Evolutionary conservation across 2,113 vertebrate species (phyloP).

Genomic region (Equus przewalskii): DNA sequence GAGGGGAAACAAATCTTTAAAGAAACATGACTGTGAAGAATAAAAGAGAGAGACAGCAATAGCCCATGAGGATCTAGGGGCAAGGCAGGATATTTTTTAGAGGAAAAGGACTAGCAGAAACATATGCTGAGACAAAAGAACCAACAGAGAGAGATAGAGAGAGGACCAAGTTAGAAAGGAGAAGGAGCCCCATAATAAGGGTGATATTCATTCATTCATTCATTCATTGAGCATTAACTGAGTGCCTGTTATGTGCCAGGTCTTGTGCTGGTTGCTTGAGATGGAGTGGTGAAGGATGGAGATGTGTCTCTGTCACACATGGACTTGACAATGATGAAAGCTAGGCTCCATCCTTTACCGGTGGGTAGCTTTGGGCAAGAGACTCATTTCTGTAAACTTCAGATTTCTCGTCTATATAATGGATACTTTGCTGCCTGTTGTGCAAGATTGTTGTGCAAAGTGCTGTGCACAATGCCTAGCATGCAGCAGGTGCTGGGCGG

Average conservation of each 20-base stretch:
- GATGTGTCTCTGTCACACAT: rapidly evolving
- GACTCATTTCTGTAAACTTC: not conserved
- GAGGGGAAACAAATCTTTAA: not conserved
- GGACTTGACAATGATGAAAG: too few relatives aligned
- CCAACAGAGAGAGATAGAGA: not conserved
- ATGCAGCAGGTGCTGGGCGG: rapidly evolving
- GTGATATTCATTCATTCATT: not conserved
- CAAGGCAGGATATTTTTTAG: too few relatives aligned
- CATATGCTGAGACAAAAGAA: not conserved
- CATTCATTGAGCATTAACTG: not conserved
- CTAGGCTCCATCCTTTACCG: not conserved
- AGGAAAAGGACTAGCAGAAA: not conserved
- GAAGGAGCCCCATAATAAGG: not conserved
- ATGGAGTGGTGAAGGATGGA: not conserved
- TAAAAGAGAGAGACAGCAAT: not conserved
- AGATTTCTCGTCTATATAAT: not conserved
- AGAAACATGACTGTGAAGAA: not conserved
- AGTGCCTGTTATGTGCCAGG: not conserved
- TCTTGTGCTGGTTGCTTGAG: not conserved
- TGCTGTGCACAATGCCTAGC: rapidly evolving
- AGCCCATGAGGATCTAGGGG: not conserved
- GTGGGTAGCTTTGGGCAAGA: not conserved
- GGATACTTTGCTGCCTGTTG: not conserved
- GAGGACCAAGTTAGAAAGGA: not conserved
- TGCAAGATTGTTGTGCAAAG: rapidly evolving